Conservation (phyloP, 2,113 vertebrate genomes). For the Hyperopisus bebe region DNA sequence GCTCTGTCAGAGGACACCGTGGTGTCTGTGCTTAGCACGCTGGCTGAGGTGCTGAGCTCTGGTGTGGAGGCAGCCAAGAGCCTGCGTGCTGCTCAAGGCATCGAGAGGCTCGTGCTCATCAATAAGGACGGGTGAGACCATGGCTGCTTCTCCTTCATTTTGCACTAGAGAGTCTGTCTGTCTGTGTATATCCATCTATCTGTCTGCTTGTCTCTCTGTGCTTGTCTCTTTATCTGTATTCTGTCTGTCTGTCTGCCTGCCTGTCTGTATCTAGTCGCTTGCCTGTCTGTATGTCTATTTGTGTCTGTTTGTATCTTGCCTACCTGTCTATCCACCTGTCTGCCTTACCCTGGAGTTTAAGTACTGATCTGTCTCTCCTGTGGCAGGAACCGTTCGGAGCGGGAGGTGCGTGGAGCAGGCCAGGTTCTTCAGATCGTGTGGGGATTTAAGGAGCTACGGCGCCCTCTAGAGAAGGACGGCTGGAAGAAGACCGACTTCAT, state of each 20-base stretch:
- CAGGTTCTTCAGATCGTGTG: constrained; percentile 85
- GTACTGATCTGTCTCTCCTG: background rate
- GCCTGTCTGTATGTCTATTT: too few relatives aligned
- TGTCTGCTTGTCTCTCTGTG: background rate
- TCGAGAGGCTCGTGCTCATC: constrained; percentile 87
- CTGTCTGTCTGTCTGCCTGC: background rate
- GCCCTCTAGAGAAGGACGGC: constrained; percentile 87
- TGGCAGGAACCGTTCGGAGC: constrained; percentile 81
- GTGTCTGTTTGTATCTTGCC: too few relatives aligned
- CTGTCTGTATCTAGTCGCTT: background rate
- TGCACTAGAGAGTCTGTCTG: background rate
- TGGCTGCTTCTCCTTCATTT: background rate
- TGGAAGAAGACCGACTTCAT: constrained; percentile 97
- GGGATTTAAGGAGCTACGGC: constrained; percentile 88
- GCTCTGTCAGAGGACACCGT: constrained; percentile 79
- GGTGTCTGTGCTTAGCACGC: constrained; percentile 81
- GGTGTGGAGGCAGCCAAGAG: constrained; percentile 84
- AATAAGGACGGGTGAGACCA: constrained; percentile 79
- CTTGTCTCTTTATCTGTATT: too few relatives aligned
- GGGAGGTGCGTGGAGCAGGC: constrained; percentile 85
- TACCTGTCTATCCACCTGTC: background rate
- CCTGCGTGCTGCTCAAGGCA: constrained; percentile 80
- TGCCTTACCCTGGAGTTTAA: background rate
- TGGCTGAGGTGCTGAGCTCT: constrained; percentile 82
- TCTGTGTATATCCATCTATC: background rate